A percentile compares a stretch with the other conserved stretches of the same genome.
Evolutionary conservation across 2,888 invertebrate genomes (phyloP).

Genomic region (Zygogramma bicolorata): DNA sequence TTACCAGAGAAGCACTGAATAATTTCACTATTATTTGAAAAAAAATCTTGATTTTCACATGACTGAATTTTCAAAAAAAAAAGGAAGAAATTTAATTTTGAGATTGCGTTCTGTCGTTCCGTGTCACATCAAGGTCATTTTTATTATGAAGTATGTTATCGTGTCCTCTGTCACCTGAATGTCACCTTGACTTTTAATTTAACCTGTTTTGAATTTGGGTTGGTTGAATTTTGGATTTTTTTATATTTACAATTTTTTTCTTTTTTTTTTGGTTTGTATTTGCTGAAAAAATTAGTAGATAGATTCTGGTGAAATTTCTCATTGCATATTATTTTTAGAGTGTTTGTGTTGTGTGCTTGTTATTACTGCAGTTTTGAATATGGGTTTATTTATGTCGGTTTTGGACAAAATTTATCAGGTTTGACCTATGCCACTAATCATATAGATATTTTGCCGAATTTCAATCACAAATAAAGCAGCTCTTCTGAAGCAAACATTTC

Average conservation of each 20-base stretch:
- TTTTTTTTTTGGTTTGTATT: constrained; percentile 27
- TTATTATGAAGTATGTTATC: neutral
- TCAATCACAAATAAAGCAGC: neutral
- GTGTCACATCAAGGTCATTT: neutral
- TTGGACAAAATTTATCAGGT: constrained; percentile 27
- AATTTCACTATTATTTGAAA: too few species aligned
- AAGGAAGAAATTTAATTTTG: too few species aligned
- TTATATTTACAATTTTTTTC: constrained; percentile 28
- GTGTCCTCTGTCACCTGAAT: constrained; percentile 27
- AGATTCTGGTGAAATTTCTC: neutral
- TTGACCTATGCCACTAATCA: constrained; percentile 33
- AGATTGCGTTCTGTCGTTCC: too few species aligned
- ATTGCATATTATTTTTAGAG: neutral
- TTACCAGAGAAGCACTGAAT: too few species aligned
- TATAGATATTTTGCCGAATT: neutral
- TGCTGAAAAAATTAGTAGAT: neutral
- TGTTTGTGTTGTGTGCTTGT: neutral
- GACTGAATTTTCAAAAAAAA: too few species aligned
- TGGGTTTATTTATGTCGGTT: constrained; percentile 28
- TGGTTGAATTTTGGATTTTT: constrained; percentile 5
- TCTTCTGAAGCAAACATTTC: neutral
- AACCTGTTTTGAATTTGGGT: neutral
- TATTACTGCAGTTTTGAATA: constrained; percentile 9
- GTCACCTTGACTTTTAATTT: constrained; percentile 42
- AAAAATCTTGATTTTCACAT: too few species aligned